These are phyloP conservation scores for Porites cylindrica DNA, from an alignment of 92 coral and sea anemone species.

Conservation along the genomic window DNA sequence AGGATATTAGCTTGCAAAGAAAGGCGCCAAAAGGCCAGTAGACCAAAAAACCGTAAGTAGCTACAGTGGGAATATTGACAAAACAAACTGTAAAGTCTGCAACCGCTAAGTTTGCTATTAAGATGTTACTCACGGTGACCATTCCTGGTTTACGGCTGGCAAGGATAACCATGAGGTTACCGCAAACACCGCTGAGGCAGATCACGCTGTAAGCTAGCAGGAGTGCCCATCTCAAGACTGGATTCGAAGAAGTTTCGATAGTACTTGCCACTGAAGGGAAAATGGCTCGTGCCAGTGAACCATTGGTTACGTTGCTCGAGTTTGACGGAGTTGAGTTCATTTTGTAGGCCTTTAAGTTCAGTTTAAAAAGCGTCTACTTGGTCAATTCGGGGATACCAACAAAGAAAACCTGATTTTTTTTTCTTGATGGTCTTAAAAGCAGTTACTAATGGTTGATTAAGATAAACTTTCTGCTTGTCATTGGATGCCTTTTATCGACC, in stretches of 20 bases:
- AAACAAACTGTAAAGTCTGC: slow-evolving; percentile 80
- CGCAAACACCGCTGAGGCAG: slow-evolving; percentile 68
- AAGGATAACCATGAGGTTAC: slow-evolving; percentile 76
- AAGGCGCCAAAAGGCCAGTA: slow-evolving; percentile 88
- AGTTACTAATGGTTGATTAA: not conserved
- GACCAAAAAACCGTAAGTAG: slow-evolving; percentile 72
- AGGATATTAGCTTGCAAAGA: slow-evolving; percentile 82
- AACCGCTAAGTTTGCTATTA: slow-evolving; percentile 77
- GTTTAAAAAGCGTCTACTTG: not conserved
- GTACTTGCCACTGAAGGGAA: not conserved
- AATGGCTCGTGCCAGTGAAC: not conserved
- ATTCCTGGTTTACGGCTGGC: slow-evolving; percentile 76
- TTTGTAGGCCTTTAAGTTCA: not conserved
- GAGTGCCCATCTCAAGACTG: slow-evolving; percentile 34
- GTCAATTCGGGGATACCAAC: not conserved
- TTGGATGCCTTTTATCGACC: not conserved
- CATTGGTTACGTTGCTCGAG: not conserved
- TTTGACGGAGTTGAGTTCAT: slow-evolving; percentile 2
- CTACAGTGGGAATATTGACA: slow-evolving; percentile 81
- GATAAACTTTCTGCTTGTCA: not conserved
- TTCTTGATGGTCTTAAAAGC: not conserved
- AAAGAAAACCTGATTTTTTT: not conserved
- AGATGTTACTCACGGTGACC: slow-evolving; percentile 77
- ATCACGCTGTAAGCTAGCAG: slow-evolving; percentile 61
- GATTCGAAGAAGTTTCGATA: not conserved